phyloP scores from a whole-genome alignment of 2,113 vertebrate species.

The Hoplias malabaricus region DNA sequence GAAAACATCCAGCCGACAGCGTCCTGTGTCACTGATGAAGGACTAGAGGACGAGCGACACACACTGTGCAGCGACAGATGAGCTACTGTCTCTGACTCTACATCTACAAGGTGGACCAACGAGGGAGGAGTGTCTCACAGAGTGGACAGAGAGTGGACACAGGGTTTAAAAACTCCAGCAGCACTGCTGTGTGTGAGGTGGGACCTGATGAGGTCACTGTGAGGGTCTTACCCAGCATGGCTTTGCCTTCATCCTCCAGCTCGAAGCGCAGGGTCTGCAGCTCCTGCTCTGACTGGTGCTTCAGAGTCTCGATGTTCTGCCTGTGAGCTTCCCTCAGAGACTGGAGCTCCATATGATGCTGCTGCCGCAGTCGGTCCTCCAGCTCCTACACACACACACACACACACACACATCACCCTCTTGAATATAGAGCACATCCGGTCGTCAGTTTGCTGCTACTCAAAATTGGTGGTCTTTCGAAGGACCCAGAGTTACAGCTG shows the following conservation, averaged over 20 bases:
- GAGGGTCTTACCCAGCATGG: conserved; percentile 86
- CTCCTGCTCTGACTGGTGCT: conserved; percentile 93
- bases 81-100: too few relatives aligned
- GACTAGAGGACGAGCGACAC: too few relatives aligned
- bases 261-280: conserved; percentile 96
- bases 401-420: not conserved
- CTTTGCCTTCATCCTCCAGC: conserved; percentile 96
- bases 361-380: conserved; percentile 89
- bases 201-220: not conserved
- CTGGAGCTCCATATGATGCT: conserved; percentile 89
- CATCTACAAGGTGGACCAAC: too few relatives aligned
- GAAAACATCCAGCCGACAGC: too few relatives aligned
- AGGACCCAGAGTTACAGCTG: not conserved
- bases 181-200: too few relatives aligned
- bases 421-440: not conserved
- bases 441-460: not conserved
- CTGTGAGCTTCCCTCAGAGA: conserved; percentile 89
- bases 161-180: too few relatives aligned
- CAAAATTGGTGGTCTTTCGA: not conserved
- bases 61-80: too few relatives aligned
- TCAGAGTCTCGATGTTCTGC: conserved; percentile 91
- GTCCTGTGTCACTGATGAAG: too few relatives aligned
- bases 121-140: too few relatives aligned
- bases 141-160: too few relatives aligned
- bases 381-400: conserved; percentile 75